Evolutionary conservation across 2,113 vertebrate genomes (phyloP).

Genomic region (Thunnus thynnus): DNA sequence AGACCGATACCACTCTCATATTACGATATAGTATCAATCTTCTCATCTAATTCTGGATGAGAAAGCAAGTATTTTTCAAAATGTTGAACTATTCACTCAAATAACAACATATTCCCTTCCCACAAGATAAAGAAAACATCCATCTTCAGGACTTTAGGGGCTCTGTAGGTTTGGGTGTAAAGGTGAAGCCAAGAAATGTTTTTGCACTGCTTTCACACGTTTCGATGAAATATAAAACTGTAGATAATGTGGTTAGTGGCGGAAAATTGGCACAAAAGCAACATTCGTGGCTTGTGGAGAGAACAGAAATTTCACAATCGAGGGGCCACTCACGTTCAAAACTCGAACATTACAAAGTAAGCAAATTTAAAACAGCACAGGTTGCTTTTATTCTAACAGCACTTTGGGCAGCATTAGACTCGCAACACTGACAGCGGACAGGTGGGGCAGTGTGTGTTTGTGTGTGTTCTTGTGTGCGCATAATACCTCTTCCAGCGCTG

Average conservation of each 20-base stretch:
- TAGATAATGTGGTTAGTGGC: background rate
- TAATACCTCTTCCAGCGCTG: conserved; percentile 91
- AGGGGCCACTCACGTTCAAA: conserved; percentile 13
- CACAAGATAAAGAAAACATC: background rate
- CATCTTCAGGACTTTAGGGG: too few species aligned
- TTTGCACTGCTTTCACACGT: background rate
- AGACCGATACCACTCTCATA: background rate
- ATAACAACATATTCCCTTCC: conserved; percentile 6
- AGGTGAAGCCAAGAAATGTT: conserved; percentile 12
- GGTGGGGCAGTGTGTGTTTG: conserved; percentile 38
- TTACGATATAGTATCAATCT: background rate
- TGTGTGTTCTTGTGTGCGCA: conserved; percentile 26
- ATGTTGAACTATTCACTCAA: conserved; percentile 5
- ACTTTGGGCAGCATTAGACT: conserved; percentile 48
- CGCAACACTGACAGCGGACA: conserved; percentile 50
- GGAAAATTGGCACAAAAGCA: too few species aligned
- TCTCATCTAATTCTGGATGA: background rate
- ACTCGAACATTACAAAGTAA: conserved; percentile 26
- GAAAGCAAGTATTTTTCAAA: conserved; percentile 5
- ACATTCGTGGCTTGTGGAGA: background rate
- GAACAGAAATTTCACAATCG: conserved; percentile 1
- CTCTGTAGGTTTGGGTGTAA: background rate
- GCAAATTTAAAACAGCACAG: conserved; percentile 54
- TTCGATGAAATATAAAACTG: conserved; percentile 14
- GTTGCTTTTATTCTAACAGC: conserved; percentile 57